A percentile compares a stretch with the other conserved stretches of the same genome.
Evolutionary conservation across 53 echinoderm and acorn worm genomes (phyloP).

Genomic region (Paelopatides confundens): DNA sequence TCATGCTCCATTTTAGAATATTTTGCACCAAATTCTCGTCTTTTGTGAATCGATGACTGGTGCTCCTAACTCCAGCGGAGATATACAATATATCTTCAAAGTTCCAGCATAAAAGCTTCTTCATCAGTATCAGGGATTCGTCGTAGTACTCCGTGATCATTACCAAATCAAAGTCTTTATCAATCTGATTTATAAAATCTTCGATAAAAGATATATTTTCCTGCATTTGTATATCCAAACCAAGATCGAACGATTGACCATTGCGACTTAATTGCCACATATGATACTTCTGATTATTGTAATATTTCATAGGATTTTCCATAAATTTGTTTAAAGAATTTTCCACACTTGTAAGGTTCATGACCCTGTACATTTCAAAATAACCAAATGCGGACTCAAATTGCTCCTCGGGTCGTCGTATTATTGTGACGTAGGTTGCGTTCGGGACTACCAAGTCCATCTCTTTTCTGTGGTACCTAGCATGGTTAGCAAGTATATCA

Average conservation of each 20-base stretch:
- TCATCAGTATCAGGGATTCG: constrained; percentile 68
- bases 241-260: constrained; percentile 74
- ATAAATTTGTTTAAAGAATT: constrained; percentile 60
- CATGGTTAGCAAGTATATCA: constrained; percentile 66
- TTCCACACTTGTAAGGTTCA: constrained; percentile 40
- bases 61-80: constrained; percentile 53
- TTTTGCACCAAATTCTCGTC: constrained; percentile 25
- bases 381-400: constrained; percentile 81
- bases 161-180: constrained; percentile 63
- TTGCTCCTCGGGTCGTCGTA: constrained; percentile 72
- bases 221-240: constrained; percentile 60
- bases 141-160: constrained; percentile 72
- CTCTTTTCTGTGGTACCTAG: constrained; percentile 61
- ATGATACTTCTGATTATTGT: constrained; percentile 14
- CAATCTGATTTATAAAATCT: constrained; percentile 48
- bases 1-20: constrained; percentile 67
- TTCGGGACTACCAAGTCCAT: constrained; percentile 71
- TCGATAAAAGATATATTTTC: constrained; percentile 37
- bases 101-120: constrained; percentile 70
- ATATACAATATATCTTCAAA: constrained; percentile 66
- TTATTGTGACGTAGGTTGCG: constrained; percentile 75
- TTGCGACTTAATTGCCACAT: constrained; percentile 70
- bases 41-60: background rate
- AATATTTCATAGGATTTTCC: constrained; percentile 54
- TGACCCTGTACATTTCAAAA: constrained; percentile 65